phyloP scores from a whole-genome alignment of 2,888 invertebrate species.

The Galerucella calmariensis region DNA sequence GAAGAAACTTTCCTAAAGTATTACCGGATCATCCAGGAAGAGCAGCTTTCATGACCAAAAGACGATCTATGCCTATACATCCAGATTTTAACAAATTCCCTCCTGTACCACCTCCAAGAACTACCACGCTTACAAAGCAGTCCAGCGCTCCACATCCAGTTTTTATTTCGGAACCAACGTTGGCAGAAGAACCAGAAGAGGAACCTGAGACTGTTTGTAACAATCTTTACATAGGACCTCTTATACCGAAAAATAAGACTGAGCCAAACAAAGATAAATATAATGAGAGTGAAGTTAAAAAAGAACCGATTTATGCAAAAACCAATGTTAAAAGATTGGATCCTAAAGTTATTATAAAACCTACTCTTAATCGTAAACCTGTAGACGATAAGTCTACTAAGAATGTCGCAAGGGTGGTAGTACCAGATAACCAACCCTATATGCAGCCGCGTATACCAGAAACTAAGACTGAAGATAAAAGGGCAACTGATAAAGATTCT shows the following conservation, averaged over 20 bases:
- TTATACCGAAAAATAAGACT: constrained; percentile 64
- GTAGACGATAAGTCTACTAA: constrained; percentile 50
- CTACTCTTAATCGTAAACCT: constrained; percentile 64
- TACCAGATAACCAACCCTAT: constrained; percentile 56
- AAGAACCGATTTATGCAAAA: constrained; percentile 41
- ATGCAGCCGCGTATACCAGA: constrained; percentile 12
- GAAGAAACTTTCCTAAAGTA: constrained; percentile 86
- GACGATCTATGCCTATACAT: constrained; percentile 74
- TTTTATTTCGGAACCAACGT: constrained; percentile 63
- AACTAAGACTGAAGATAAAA: not conserved
- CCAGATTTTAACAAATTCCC: constrained; percentile 64
- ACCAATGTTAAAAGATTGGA: constrained; percentile 65
- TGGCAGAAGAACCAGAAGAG: constrained; percentile 65
- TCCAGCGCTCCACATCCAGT: constrained; percentile 58
- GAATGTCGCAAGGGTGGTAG: constrained; percentile 67
- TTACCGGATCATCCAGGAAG: constrained; percentile 77
- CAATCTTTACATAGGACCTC: constrained; percentile 69
- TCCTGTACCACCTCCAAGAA: constrained; percentile 81
- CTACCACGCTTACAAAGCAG: constrained; percentile 74
- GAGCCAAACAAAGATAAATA: constrained; percentile 33
- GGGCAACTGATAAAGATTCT: not conserved
- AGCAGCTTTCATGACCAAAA: constrained; percentile 64
- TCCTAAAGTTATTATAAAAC: constrained; percentile 72
- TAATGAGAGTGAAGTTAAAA: constrained; percentile 16
- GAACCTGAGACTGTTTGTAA: constrained; percentile 68